These are phyloP conservation scores for Invenusta paracnida DNA, from an alignment of 2,888 invertebrate species.

Conservation along the genomic window DNA sequence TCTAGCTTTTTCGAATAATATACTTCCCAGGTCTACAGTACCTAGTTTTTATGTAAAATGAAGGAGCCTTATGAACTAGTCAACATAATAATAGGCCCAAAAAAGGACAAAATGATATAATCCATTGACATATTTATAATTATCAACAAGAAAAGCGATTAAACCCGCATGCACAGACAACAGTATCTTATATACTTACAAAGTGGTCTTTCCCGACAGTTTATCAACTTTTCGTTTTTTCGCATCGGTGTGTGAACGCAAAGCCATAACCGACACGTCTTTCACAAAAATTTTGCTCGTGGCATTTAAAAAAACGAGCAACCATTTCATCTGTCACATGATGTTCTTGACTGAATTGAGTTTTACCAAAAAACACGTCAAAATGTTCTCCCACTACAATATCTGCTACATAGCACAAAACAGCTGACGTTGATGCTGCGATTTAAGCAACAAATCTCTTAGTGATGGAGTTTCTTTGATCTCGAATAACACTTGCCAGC, in stretches of 20 bases:
- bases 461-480: conserved; percentile 26
- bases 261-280: not conserved
- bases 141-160: conserved; percentile 18
- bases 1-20: not conserved
- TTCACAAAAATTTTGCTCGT: conserved; percentile 12
- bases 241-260: conserved; percentile 3
- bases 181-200: not conserved
- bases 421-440: conserved; percentile 28
- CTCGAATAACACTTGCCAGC: conserved; percentile 31
- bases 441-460: conserved; percentile 20
- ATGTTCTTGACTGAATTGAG: conserved; percentile 15
- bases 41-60: not conserved
- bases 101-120: conserved; percentile 13
- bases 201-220: not conserved
- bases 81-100: conserved; percentile 21
- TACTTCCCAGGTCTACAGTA: not conserved
- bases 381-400: conserved; percentile 24
- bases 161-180: conserved; percentile 8
- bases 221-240: conserved; percentile 12
- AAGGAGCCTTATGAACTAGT: conserved; percentile 16
- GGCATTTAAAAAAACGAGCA: conserved; percentile 27
- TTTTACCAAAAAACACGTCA: conserved; percentile 5
- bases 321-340: conserved; percentile 28
- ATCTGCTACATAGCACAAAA: conserved; percentile 14
- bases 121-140: not conserved